Percentiles rank a stretch among this genome's conserved stretches.
Evolutionary conservation across 2,113 vertebrate genomes (phyloP).

Genomic region (Gopherus evgoodei): DNA sequence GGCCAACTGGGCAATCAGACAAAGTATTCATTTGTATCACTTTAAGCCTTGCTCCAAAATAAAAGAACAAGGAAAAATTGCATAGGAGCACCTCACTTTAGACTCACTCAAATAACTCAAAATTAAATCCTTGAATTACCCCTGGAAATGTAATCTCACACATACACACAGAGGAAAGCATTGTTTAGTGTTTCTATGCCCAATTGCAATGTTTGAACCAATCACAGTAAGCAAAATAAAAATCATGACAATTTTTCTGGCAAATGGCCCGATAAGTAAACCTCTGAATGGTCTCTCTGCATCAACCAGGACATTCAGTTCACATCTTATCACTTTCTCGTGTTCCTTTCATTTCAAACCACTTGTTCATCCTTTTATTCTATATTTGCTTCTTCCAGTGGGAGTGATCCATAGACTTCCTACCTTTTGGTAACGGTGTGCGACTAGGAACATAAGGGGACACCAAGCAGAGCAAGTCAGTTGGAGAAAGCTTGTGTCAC

Average conservation of each 20-base stretch:
- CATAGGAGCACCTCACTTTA: neutral
- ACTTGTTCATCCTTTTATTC: neutral
- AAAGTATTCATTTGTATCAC: neutral
- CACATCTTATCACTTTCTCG: neutral
- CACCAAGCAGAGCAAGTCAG: neutral
- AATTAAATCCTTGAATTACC: neutral
- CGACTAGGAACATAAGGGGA: neutral
- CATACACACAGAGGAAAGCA: neutral
- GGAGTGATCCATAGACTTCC: neutral
- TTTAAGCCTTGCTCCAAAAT: neutral
- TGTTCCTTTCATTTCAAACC: neutral
- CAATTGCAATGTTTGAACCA: neutral
- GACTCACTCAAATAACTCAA: neutral
- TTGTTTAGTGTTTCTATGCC: neutral
- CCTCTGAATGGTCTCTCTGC: neutral
- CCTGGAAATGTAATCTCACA: neutral
- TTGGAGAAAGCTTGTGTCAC: neutral
- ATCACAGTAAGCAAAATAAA: constrained; percentile 18
- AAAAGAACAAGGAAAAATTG: neutral
- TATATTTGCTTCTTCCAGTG: neutral
- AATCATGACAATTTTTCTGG: neutral
- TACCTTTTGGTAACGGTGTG: neutral
- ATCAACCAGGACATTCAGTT: neutral
- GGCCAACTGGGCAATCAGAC: neutral
- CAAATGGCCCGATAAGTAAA: neutral